phyloP scores from a whole-genome alignment of 2,888 invertebrate species.

The Drosophila pseudotakahashii region DNA sequence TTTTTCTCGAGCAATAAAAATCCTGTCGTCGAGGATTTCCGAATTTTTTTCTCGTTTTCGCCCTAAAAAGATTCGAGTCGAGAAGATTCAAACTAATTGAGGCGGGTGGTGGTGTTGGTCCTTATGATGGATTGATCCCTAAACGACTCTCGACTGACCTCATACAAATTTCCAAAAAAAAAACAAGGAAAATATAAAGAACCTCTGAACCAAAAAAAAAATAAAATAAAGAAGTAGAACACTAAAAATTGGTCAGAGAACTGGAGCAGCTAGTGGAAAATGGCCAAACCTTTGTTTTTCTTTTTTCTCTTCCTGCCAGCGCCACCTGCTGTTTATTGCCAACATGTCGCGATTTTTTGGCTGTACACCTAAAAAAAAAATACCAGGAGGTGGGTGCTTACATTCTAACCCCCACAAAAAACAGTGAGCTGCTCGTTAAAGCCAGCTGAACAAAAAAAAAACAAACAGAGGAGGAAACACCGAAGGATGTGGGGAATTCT shows the following conservation, averaged over 20 bases:
- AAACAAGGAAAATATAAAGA: not conserved
- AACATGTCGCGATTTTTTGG: conserved; percentile 69
- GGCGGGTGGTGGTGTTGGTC: conserved; percentile 63
- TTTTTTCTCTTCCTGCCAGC: conserved; percentile 42
- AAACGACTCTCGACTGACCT: conserved; percentile 15
- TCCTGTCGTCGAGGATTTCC: conserved; percentile 20
- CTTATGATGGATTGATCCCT: conserved; percentile 45
- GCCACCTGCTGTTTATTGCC: conserved; percentile 78
- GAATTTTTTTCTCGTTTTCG: conserved; percentile 21
- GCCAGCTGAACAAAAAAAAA: conserved; percentile 5
- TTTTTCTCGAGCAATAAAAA: conserved; percentile 60
- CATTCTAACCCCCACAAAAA: conserved; percentile 27
- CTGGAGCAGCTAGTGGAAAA: conserved; percentile 52
- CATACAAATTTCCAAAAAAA: conserved; percentile 52
- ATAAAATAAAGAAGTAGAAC: conserved; percentile 23
- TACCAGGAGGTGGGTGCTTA: conserved; percentile 3
- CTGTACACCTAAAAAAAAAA: conserved; percentile 17
- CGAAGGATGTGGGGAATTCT: conserved; percentile 26
- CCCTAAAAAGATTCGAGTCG: conserved; percentile 31
- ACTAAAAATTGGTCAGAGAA: conserved; percentile 72
- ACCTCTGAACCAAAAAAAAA: not conserved
- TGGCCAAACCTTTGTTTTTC: conserved; percentile 4
- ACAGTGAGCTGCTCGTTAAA: conserved; percentile 29
- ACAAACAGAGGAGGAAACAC: not conserved
- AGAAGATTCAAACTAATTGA: conserved; percentile 66